A percentile compares a stretch with the other conserved stretches of the same genome.
phyloP scores from a whole-genome alignment of 2,113 vertebrate species.

The Cynocephalus volans region DNA sequence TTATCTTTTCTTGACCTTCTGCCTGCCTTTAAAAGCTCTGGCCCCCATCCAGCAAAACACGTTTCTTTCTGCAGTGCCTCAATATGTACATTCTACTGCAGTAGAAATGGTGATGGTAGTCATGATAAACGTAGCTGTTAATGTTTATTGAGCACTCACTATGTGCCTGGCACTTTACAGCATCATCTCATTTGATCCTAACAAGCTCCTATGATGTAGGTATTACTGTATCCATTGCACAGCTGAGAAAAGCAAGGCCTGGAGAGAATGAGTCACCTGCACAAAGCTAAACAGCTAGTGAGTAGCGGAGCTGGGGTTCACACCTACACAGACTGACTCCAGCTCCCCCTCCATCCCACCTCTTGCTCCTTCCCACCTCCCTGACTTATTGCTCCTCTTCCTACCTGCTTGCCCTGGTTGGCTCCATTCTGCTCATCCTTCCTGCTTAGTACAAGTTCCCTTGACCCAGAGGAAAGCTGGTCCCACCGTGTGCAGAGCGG shows the following conservation, averaged over 20 bases:
- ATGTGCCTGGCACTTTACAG: rapidly evolving
- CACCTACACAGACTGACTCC: no score
- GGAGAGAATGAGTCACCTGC: neutral
- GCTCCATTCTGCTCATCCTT: neutral
- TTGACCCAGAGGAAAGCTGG: neutral
- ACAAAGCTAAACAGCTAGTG: neutral
- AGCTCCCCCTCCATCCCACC: neutral
- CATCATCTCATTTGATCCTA: neutral
- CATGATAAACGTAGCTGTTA: rapidly evolving
- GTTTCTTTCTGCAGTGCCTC: neutral
- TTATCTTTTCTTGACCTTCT: slow-evolving; percentile 1
- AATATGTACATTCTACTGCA: rapidly evolving
- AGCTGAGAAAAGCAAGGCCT: neutral
- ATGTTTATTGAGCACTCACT: neutral
- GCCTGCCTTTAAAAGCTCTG: neutral
- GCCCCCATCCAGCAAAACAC: neutral
- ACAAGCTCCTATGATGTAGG: no score
- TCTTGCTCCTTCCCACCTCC: neutral
- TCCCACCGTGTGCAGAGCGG: neutral
- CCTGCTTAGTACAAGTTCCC: neutral
- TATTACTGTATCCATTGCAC: neutral
- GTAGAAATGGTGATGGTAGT: rapidly evolving
- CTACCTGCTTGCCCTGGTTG: neutral
- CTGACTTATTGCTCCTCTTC: neutral
- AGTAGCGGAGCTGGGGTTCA: neutral